These are phyloP conservation scores for Alligator sinensis DNA, from an alignment of 2,113 vertebrate species.

Conservation along the genomic window DNA sequence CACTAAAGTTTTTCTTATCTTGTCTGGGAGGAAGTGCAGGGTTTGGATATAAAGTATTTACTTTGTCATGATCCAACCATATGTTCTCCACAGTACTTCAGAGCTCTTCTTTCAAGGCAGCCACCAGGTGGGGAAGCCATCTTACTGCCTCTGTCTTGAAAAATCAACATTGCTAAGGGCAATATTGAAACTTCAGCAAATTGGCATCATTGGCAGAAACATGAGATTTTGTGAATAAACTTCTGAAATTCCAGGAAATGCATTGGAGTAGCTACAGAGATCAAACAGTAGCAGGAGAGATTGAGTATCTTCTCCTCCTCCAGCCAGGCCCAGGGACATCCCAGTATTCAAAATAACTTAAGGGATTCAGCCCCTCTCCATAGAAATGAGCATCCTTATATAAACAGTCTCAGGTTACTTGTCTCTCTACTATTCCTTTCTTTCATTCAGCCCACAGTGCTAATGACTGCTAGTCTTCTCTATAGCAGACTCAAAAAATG, in stretches of 20 bases:
- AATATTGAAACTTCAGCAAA: not conserved
- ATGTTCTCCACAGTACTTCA: not conserved
- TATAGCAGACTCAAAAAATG: not conserved
- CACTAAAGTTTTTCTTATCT: not conserved
- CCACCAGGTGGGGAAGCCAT: not conserved
- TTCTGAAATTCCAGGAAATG: not conserved
- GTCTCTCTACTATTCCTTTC: not conserved
- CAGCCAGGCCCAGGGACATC: not conserved
- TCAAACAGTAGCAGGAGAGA: not conserved
- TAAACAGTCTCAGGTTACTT: not conserved
- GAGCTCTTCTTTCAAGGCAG: not conserved
- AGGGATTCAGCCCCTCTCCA: not conserved
- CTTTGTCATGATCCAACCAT: fast-evolving
- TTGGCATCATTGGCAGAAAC: not conserved
- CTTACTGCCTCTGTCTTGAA: not conserved
- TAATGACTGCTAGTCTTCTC: not conserved
- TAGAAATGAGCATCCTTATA: fast-evolving
- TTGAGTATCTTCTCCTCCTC: not conserved
- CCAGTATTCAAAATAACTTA: not conserved
- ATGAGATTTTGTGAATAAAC: fast-evolving
- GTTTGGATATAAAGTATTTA: not conserved
- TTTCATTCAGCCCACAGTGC: not conserved
- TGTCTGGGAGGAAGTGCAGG: fast-evolving
- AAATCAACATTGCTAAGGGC: not conserved
- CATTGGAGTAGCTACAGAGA: not conserved